A percentile compares a stretch with the other conserved stretches of the same genome.
These are phyloP conservation scores for Dryadula phaetusa DNA, from an alignment of 2,888 invertebrate species.

Conservation along the genomic window DNA sequence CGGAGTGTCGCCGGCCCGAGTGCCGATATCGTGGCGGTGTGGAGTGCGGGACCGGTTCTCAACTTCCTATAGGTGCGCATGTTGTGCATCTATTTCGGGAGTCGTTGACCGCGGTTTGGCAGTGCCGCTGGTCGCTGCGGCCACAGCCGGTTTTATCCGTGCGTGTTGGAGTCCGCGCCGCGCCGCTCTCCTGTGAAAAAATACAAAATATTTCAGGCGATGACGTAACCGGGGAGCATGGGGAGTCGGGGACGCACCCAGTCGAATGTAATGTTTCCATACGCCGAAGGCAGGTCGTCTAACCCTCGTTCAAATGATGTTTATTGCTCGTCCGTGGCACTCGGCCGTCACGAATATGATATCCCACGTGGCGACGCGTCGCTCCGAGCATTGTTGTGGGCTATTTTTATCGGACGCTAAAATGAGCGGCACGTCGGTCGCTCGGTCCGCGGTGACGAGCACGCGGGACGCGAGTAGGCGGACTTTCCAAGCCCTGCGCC, in stretches of 20 bases:
- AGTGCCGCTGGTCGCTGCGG: slow-evolving; percentile 51
- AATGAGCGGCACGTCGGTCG: slow-evolving; percentile 42
- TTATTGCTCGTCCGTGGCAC: slow-evolving; percentile 61
- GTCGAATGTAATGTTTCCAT: slow-evolving; percentile 68
- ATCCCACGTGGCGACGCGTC: slow-evolving; percentile 47
- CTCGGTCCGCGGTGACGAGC: slow-evolving; percentile 31
- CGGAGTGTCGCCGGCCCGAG: slow-evolving; percentile 59
- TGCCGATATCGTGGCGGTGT: not conserved
- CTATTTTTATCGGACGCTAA: slow-evolving; percentile 48
- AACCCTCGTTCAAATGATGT: slow-evolving; percentile 52
- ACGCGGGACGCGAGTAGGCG: slow-evolving; percentile 3
- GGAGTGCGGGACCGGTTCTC: slow-evolving; percentile 73
- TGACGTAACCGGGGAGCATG: slow-evolving; percentile 63
- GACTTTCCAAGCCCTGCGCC: not conserved
- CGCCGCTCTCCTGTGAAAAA: slow-evolving; percentile 51
- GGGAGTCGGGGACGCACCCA: slow-evolving; percentile 61
- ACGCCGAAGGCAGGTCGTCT: slow-evolving; percentile 59
- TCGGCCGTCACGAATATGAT: slow-evolving; percentile 51
- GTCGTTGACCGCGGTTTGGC: slow-evolving; percentile 81
- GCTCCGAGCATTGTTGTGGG: slow-evolving; percentile 45
- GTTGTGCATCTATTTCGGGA: slow-evolving; percentile 81
- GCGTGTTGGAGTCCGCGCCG: slow-evolving; percentile 56
- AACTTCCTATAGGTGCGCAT: slow-evolving; percentile 72
- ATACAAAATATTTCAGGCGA: slow-evolving; percentile 65
- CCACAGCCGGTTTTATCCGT: slow-evolving; percentile 60